Percentiles rank a stretch among this genome's conserved stretches.
phyloP scores from a whole-genome alignment of 1,140 invertebrate genomes.

The Argopecten irradians region DNA sequence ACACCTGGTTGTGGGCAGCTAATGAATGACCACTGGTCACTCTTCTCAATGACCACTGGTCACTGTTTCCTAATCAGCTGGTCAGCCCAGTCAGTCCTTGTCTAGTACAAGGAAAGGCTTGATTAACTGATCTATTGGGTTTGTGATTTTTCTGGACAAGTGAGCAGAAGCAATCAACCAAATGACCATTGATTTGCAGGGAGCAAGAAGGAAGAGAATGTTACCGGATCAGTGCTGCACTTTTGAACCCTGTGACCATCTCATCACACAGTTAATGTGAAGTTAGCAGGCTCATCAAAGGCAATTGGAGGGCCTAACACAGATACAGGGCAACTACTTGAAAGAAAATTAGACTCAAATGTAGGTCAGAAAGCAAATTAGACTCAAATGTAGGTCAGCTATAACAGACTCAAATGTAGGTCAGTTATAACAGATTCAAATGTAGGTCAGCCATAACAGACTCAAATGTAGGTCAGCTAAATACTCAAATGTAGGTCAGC shows the following conservation, averaged over 20 bases:
- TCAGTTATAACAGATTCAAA: no score
- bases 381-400: no score
- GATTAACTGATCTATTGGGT: not conserved
- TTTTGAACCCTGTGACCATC: not conserved
- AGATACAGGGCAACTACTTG: no score
- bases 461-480: no score
- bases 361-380: no score
- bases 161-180: conserved; percentile 3
- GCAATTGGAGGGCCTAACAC: no score
- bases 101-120: not conserved
- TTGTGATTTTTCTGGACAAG: not conserved
- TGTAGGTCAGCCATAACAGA: no score
- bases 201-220: not conserved
- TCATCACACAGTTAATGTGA: no score
- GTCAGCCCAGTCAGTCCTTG: not conserved
- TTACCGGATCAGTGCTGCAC: not conserved
- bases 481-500: no score
- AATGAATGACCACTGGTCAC: not conserved
- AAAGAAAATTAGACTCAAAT: no score
- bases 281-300: no score
- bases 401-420: no score
- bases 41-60: not conserved
- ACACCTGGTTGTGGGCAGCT: not conserved
- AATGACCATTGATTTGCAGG: not conserved
- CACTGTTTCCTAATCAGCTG: not conserved